Base-by-base conservation (phyloP, 1,140 invertebrate species). In the Vollenhovia emeryi region DNA sequence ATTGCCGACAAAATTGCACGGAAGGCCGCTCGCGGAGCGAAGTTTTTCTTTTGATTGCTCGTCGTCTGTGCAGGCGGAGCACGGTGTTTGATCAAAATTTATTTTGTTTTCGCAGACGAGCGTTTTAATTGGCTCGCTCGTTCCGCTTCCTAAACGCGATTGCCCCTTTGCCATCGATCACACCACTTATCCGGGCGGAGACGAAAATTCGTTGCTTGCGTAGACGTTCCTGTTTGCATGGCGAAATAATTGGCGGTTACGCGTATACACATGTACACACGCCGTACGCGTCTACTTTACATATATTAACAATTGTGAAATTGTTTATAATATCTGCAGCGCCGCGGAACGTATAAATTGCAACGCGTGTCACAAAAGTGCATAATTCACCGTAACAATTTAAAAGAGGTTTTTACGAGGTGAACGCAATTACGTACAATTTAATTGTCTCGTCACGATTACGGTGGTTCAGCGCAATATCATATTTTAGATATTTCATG, bases 31-130 rank as follows among this genome's bases (percentile, higher is more conserved):
- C 13, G 7, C 27, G 4, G 21, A 57, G n/a, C 18, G 52, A 82
- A 73, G 45, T 50, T 45, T 59, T 59, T 18, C 4, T 73, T 82
- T 82, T 73, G 43, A 82, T 82, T 73, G 50, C 24, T 57, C 24
- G 15, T 57, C 36, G 50, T 27, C 21, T 45, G 18, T 43, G 21
- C 48, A 36, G 11, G 1, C 13, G 15, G 50, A 45, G 50, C n/a
- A 27, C 11, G 33, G 8, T 24, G 36, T 45, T 82, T 71, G 50
- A 48, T 21, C 59, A 52, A 82, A 82, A 82, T 73, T 82, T 82
- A 82, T 71, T 71, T 80, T 59, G 66, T 82, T 82, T 71, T 59
- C 13, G 3, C 24, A n/a, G n/a, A 57, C 33, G 64, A 59, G 36
- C 13, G 9, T 43, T 40, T 82, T 82, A 82, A 82, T 82, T 82